phyloP scores from a whole-genome alignment of 2,888 invertebrate species.

The Agrochola lychnidis region DNA sequence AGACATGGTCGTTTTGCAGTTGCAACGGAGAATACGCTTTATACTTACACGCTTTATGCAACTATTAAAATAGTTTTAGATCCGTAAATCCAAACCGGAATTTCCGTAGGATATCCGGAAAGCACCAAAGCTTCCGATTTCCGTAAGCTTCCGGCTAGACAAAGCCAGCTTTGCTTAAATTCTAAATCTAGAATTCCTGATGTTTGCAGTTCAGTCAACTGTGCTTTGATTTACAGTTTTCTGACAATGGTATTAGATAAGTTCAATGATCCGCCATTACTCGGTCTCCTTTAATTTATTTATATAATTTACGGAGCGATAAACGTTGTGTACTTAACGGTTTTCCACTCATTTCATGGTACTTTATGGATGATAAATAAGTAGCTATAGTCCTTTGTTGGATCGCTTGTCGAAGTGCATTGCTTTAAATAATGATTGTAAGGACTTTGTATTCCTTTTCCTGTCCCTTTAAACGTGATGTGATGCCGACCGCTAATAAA shows the following conservation, averaged over 20 bases:
- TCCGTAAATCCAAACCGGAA: conserved; percentile 2
- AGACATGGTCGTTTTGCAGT: background rate
- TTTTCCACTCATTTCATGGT: background rate
- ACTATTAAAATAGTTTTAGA: background rate
- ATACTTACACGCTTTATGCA: background rate
- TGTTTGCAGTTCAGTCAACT: conserved; percentile 27
- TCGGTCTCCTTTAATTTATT: conserved; percentile 42
- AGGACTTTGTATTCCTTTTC: background rate
- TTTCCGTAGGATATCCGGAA: conserved; percentile 5
- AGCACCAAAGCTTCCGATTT: background rate
- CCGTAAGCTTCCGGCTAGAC: background rate
- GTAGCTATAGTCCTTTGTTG: background rate
- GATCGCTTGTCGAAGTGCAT: background rate
- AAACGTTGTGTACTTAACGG: conserved; percentile 33
- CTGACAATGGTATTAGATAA: conserved; percentile 6
- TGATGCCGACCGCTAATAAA: background rate
- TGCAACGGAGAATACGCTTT: background rate
- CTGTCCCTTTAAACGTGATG: background rate
- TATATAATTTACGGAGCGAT: conserved; percentile 33
- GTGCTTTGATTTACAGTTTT: conserved; percentile 17
- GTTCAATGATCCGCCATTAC: conserved; percentile 39
- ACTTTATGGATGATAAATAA: conserved; percentile 5
- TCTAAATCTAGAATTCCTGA: background rate
- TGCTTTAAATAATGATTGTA: background rate
- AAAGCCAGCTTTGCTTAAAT: conserved; percentile 7